Evolutionary conservation across 1,140 invertebrate species (phyloP).

Genomic region (Drosophila tsacasi): DNA sequence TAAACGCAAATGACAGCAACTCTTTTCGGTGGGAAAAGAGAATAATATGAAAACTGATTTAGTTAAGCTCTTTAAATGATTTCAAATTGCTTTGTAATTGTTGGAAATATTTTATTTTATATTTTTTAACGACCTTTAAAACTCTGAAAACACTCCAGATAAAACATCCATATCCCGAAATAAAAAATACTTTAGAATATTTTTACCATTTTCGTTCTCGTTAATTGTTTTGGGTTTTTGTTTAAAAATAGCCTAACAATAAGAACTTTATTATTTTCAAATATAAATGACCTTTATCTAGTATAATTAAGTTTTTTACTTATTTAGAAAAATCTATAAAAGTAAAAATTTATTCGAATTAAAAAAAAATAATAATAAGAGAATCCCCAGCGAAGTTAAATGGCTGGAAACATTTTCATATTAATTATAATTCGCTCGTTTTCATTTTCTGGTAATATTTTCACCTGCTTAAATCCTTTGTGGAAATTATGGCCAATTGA

Average conservation of each 20-base stretch:
- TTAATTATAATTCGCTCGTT: neutral
- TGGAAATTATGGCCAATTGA: conserved; percentile 10
- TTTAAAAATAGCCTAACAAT: too few relatives aligned
- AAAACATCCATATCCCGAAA: too few relatives aligned
- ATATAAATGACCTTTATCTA: neutral
- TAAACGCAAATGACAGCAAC: conserved; percentile 32
- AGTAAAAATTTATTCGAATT: neutral
- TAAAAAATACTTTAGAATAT: too few relatives aligned
- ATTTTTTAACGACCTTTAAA: too few relatives aligned
- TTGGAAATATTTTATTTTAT: neutral
- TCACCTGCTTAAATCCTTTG: neutral
- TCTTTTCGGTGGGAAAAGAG: neutral
- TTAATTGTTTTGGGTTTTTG: too few relatives aligned
- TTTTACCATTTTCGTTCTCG: too few relatives aligned
- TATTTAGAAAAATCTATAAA: neutral
- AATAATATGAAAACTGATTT: conserved; percentile 3
- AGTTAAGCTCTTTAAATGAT: neutral
- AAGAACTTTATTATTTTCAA: neutral
- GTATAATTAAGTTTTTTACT: too few relatives aligned
- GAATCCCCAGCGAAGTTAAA: neutral
- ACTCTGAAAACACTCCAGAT: too few relatives aligned
- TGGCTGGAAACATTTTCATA: neutral
- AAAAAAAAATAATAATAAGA: neutral
- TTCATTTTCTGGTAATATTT: neutral
- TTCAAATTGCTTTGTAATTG: conserved; percentile 7